phyloP scores from a whole-genome alignment of 2,888 invertebrate genomes.

The Conistra vaccinii region DNA sequence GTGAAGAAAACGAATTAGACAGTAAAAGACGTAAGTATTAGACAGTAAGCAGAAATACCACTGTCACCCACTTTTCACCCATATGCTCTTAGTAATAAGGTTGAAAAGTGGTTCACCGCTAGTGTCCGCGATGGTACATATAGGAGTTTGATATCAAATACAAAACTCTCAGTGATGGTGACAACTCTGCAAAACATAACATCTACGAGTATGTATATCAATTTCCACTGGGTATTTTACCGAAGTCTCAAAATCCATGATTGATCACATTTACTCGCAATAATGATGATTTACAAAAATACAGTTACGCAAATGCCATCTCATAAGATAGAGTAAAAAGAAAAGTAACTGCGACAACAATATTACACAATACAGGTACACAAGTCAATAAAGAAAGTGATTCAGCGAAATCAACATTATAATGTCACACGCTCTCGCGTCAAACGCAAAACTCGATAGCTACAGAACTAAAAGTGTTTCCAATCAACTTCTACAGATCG shows the following conservation, averaged over 20 bases:
- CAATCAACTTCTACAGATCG: constrained; percentile 31
- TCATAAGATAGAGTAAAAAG: constrained; percentile 13
- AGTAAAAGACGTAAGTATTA: too few species aligned
- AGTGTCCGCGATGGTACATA: too few species aligned
- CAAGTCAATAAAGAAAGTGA: constrained; percentile 59
- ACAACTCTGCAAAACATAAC: too few species aligned
- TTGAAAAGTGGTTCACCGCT: too few species aligned
- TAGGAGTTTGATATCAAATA: neutral
- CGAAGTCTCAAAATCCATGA: neutral
- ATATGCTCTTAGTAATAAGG: too few species aligned
- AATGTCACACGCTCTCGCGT: constrained; percentile 67
- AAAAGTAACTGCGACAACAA: constrained; percentile 39
- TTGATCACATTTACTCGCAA: neutral
- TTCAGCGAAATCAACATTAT: constrained; percentile 53
- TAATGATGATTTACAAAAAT: constrained; percentile 8
- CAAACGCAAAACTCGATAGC: constrained; percentile 49
- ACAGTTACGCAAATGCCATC: constrained; percentile 15
- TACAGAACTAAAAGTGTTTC: constrained; percentile 51
- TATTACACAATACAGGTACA: constrained; percentile 35
- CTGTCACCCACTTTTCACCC: too few species aligned
- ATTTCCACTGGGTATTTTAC: neutral
- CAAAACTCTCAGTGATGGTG: neutral
- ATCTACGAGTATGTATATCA: neutral
- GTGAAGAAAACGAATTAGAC: neutral
- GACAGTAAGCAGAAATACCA: too few species aligned